Evolutionary conservation across 2,888 invertebrate species (phyloP).

Genomic region (Horisme vitalbata): DNA sequence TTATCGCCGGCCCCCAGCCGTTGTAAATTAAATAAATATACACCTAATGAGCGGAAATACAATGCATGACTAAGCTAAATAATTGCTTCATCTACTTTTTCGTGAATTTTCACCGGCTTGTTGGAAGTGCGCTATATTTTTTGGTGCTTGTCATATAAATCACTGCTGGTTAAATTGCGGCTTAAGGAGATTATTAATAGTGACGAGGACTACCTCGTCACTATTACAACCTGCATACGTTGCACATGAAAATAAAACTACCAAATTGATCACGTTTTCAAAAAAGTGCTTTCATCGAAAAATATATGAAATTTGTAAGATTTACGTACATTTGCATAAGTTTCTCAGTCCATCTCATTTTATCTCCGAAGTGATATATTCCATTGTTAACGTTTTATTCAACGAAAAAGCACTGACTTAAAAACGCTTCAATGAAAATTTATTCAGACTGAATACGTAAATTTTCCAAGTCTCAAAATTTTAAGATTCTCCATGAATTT

Average conservation of each 20-base stretch:
- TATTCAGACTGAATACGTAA: conserved; percentile 42
- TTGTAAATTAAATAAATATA: conserved; percentile 83
- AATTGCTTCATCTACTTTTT: conserved; percentile 72
- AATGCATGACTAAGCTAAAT: conserved; percentile 77
- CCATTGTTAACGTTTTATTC: conserved; percentile 10
- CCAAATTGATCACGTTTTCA: neutral
- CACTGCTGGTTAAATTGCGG: conserved; percentile 9
- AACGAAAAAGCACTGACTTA: conserved; percentile 20
- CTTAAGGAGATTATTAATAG: conserved; percentile 9
- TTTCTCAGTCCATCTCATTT: neutral
- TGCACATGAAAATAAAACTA: no score
- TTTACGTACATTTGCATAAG: neutral
- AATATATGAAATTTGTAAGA: neutral
- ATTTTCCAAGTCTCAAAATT: conserved; percentile 45
- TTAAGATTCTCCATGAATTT: conserved; percentile 43
- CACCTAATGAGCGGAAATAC: conserved; percentile 81
- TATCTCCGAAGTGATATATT: neutral
- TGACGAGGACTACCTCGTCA: no score
- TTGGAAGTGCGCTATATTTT: conserved; percentile 25
- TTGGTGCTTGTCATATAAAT: conserved; percentile 16
- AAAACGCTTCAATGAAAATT: conserved; percentile 39
- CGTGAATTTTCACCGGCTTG: conserved; percentile 38
- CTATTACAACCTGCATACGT: no score
- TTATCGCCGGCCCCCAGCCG: conserved; percentile 78
- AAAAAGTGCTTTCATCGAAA: neutral